These are phyloP conservation scores for Diplosoma virens DNA, from an alignment of 23 tunicate genomes.

Conservation along the genomic window DNA sequence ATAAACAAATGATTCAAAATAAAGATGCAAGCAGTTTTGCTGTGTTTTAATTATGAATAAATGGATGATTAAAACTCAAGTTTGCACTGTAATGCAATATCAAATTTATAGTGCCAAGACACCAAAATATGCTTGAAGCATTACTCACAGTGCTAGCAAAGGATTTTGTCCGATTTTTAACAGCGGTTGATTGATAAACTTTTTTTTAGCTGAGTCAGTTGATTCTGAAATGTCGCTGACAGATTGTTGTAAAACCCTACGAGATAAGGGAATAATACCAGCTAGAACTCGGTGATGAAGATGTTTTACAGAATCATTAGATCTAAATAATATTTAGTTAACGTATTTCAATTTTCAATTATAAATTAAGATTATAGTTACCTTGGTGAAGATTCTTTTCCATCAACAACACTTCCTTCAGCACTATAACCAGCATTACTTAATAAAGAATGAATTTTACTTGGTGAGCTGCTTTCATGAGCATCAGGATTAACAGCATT, in stretches of 20 bases:
- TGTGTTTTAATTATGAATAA: no score
- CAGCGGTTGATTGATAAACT: not conserved
- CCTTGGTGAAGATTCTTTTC: not conserved
- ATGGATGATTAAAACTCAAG: no score
- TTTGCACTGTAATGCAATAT: no score
- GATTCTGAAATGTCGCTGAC: conserved; percentile 15
- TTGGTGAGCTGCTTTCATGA: not conserved
- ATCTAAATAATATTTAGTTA: no score
- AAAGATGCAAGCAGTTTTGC: no score
- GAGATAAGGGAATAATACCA: not conserved
- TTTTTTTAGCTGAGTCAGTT: conserved; percentile 7
- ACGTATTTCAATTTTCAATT: no score
- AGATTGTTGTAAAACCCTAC: not conserved
- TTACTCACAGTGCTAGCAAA: no score
- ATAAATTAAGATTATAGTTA: no score
- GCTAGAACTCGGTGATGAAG: not conserved
- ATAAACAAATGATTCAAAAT: no score
- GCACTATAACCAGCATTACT: conserved; percentile 18
- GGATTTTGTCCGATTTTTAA: no score
- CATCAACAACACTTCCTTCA: not conserved
- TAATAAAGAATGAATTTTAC: not conserved
- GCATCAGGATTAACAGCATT: not conserved
- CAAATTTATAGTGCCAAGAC: no score
- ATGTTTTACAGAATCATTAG: not conserved
- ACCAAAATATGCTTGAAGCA: no score